Percentiles rank a stretch among this genome's conserved stretches.
Conservation (phyloP, 2,113 vertebrate genomes). For the Sterna hirundo region DNA sequence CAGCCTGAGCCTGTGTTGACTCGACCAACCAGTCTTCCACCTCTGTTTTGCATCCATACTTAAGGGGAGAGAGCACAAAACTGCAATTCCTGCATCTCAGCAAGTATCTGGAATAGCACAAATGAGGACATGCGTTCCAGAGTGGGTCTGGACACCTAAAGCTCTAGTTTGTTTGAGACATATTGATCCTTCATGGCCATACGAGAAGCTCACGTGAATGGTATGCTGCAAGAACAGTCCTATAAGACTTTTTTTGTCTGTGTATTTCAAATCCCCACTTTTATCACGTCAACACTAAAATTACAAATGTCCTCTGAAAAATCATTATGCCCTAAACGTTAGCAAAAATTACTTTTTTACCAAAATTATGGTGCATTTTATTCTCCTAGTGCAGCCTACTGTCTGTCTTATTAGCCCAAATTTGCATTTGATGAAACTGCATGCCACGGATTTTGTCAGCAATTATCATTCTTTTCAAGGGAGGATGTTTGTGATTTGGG, state of each 20-base stretch:
- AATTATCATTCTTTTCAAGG: slow-evolving; percentile 49
- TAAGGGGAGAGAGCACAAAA: not conserved
- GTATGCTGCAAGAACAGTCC: not conserved
- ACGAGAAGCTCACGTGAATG: not conserved
- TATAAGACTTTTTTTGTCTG: not conserved
- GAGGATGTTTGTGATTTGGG: slow-evolving; percentile 47
- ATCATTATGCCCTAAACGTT: not conserved
- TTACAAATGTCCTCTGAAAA: not conserved
- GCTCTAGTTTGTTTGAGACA: not conserved
- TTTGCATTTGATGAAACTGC: slow-evolving; percentile 56
- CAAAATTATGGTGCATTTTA: not conserved
- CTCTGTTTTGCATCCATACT: not conserved
- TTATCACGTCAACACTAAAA: not conserved
- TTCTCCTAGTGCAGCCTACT: not conserved
- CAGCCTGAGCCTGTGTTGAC: not conserved
- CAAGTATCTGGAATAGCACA: not conserved
- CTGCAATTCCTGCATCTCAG: not conserved
- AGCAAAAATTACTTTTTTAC: not conserved
- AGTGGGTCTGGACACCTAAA: not conserved
- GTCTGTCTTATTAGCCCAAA: slow-evolving; percentile 4
- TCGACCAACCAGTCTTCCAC: not conserved
- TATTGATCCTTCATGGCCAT: not conserved
- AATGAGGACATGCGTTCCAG: not conserved
- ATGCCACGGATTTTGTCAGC: slow-evolving; percentile 49
- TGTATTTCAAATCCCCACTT: not conserved